These are phyloP conservation scores for Calliphora vomitoria DNA, from an alignment of 2,888 invertebrate genomes.

Conservation along the genomic window DNA sequence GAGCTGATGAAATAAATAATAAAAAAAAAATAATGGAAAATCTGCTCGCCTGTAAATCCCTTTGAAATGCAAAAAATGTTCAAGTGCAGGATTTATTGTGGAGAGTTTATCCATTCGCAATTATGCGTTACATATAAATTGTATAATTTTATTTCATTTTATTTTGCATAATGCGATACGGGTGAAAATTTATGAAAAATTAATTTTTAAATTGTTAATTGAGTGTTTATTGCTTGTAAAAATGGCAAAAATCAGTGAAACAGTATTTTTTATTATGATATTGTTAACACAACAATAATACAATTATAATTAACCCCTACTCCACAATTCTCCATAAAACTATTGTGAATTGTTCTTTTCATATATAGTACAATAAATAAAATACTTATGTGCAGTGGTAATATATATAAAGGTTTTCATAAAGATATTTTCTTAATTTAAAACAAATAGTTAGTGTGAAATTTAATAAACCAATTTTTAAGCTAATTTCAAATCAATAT, in stretches of 20 bases:
- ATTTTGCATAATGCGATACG: constrained; percentile 59
- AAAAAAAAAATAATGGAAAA: constrained; percentile 41
- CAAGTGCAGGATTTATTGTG: neutral
- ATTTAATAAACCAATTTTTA: no score
- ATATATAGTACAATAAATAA: neutral
- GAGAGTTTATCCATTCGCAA: constrained; percentile 33
- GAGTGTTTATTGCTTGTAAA: constrained; percentile 82
- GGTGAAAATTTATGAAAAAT: constrained; percentile 81
- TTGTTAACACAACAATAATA: constrained; percentile 70
- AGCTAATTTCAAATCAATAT: no score
- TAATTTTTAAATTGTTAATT: constrained; percentile 83
- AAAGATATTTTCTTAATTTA: no score
- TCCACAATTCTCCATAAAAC: neutral
- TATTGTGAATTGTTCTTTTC: constrained; percentile 11
- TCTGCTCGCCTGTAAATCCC: constrained; percentile 45
- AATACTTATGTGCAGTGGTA: neutral
- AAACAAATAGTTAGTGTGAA: no score
- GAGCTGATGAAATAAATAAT: constrained; percentile 48
- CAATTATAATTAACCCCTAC: constrained; percentile 68
- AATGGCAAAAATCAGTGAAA: constrained; percentile 72
- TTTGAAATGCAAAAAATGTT: constrained; percentile 43
- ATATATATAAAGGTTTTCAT: no score
- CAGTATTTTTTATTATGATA: constrained; percentile 52
- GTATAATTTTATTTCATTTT: constrained; percentile 37
- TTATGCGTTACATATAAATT: constrained; percentile 42